These are phyloP conservation scores for Brachyopa scutellaris DNA, from an alignment of 2,888 invertebrate genomes.

Conservation along the genomic window DNA sequence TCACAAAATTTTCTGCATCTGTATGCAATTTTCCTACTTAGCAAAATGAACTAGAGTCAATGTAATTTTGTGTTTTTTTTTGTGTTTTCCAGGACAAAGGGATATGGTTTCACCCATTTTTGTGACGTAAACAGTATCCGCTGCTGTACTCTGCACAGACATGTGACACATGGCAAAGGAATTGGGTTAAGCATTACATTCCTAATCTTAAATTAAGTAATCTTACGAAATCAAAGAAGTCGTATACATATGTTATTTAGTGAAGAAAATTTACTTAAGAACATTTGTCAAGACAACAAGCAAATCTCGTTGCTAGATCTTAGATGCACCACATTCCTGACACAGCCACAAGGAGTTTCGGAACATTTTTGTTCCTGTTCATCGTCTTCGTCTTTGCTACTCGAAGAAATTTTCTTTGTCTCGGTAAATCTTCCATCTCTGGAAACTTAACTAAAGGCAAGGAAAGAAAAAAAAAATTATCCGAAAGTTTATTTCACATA, in stretches of 20 bases:
- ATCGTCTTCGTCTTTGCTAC: constrained; percentile 5
- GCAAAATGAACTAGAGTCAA: constrained; percentile 37
- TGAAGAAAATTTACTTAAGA: background rate
- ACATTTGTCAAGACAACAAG: constrained; percentile 6
- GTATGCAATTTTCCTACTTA: constrained; percentile 51
- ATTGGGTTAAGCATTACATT: constrained; percentile 57
- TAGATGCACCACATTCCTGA: background rate
- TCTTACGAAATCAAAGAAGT: constrained; percentile 47
- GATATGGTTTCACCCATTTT: background rate
- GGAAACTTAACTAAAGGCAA: constrained; percentile 57
- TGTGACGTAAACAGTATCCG: constrained; percentile 14
- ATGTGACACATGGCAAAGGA: constrained; percentile 41
- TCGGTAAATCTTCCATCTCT: constrained; percentile 41
- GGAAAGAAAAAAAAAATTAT: constrained; percentile 33
- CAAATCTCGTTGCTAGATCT: background rate
- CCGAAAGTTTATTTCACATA: constrained; percentile 60
- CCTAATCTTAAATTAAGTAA: too few species aligned
- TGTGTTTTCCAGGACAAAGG: constrained; percentile 18
- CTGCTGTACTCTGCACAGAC: constrained; percentile 21
- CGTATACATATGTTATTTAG: too few species aligned
- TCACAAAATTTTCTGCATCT: constrained; percentile 59
- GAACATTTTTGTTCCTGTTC: background rate
- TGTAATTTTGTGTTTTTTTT: constrained; percentile 25
- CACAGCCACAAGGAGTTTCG: background rate
- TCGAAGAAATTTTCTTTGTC: constrained; percentile 16